Base-by-base conservation (phyloP, 2,113 vertebrate genomes). In the Upupa epops region DNA sequence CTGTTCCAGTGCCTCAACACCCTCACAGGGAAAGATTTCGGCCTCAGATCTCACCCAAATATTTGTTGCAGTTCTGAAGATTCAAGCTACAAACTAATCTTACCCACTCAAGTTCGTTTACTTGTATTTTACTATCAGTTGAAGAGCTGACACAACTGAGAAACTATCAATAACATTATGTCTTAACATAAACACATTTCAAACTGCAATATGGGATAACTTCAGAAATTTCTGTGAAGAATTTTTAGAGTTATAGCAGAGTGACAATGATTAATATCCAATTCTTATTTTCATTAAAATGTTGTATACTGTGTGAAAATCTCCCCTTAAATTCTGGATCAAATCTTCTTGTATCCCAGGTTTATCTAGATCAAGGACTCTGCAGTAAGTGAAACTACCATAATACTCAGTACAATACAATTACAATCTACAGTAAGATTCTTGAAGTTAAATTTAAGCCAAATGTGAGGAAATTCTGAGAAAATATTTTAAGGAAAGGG, bases 71-170 rank as follows among this genome's bases (percentile, higher is more conserved):
- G 11, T 6, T 89, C 64, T 49, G 16, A 70, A 31, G 69, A 4
- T 45, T 8, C 0, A 3, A 72, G 20, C 16, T 32, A 63, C 24
- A 68, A 52, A 54, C 2, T 54, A 21, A 19, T 32, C 60, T 18
- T 48, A 12, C 31, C 7, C 1, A 4, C 65, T 70, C 29, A 45
- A 84, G 13, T 17, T 13, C 48, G 54, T 3, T 7, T 51, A 19
- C 2, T 25, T 73, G n/a, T n/a, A 20, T 61, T 76, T 74, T 51
- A 16, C 4, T 8, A 4, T 13, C 17, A 42, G 1, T 68, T 69
- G 31, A 59, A 16, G 1, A 83, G 15, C 2, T 31, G n/a, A n/a
- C 0, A 2, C 42, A 51, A 61, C 3, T 8, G 21, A 77, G 6
- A 37, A 72, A 76, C 13, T 54, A 65, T 25, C 75, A 25, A 52